Percentiles rank a stretch among this genome's conserved stretches.
Evolutionary conservation across 2,888 invertebrate species (phyloP).

Genomic region (Drosophila mercatorum): DNA sequence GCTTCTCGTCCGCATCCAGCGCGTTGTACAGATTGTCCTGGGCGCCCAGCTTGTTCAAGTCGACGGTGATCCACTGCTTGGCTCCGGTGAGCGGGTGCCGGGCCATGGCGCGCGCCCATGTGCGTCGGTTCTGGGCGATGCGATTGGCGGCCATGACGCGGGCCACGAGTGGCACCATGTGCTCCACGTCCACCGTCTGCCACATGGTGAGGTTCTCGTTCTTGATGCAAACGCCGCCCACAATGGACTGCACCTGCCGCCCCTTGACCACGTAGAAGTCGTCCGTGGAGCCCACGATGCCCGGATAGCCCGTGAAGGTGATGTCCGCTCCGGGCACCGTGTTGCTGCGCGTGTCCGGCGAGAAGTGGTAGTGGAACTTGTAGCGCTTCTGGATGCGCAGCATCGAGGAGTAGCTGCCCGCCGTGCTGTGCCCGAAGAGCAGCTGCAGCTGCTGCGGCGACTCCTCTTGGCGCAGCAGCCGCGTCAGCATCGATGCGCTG

Average conservation of each 20-base stretch:
- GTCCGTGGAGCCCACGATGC: slow-evolving; percentile 92
- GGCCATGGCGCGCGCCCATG: slow-evolving; percentile 90
- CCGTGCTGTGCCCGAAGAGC: slow-evolving; percentile 92
- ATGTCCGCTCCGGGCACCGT: slow-evolving; percentile 89
- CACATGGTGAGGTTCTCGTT: slow-evolving; percentile 90
- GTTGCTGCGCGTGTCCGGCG: slow-evolving; percentile 85
- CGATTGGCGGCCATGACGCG: slow-evolving; percentile 93
- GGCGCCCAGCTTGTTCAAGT: slow-evolving; percentile 86
- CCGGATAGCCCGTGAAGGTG: slow-evolving; percentile 94
- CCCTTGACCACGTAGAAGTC: slow-evolving; percentile 91
- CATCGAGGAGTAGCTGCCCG: slow-evolving; percentile 92
- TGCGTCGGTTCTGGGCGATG: slow-evolving; percentile 88
- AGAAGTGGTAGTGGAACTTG: slow-evolving; percentile 90
- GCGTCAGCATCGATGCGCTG: slow-evolving; percentile 83
- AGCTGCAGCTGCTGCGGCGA: slow-evolving; percentile 85
- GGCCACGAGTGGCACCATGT: slow-evolving; percentile 88
- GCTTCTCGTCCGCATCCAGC: slow-evolving; percentile 70
- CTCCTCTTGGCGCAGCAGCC: slow-evolving; percentile 68
- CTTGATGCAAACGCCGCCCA: slow-evolving; percentile 91
- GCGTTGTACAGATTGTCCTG: slow-evolving; percentile 71
- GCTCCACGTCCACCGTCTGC: slow-evolving; percentile 87
- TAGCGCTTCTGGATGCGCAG: slow-evolving; percentile 93
- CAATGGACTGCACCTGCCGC: slow-evolving; percentile 86
- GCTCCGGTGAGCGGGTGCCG: slow-evolving; percentile 92
- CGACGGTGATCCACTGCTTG: slow-evolving; percentile 94